Conservation (phyloP, 2,113 vertebrate genomes). For the Cryptomyrus ogoouensis region DNA sequence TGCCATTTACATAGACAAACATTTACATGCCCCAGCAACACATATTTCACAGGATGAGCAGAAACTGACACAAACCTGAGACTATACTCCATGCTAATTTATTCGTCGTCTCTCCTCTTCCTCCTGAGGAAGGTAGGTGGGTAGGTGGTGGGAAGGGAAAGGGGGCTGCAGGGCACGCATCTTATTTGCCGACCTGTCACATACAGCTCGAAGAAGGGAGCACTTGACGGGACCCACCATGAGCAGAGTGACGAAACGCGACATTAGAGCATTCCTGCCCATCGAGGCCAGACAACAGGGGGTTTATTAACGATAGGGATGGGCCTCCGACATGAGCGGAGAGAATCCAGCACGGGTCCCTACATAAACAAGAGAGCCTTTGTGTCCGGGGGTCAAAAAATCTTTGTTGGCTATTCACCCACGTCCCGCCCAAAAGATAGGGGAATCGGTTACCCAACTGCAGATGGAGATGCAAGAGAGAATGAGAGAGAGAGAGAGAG, state of each 20-base stretch:
- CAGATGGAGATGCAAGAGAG: not conserved
- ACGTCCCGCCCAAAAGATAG: constrained; percentile 26
- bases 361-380: constrained; percentile 31
- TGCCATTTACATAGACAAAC: not conserved
- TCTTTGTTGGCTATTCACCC: constrained; percentile 18
- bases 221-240: constrained; percentile 9
- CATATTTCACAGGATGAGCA: not conserved
- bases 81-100: not conserved
- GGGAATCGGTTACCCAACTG: constrained; percentile 28
- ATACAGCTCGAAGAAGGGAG: not conserved
- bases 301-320: constrained; percentile 25
- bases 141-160: not conserved
- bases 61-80: not conserved
- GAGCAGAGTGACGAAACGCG: constrained; percentile 22
- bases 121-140: not conserved
- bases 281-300: constrained; percentile 28
- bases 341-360: not conserved
- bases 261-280: constrained; percentile 25
- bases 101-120: not conserved
- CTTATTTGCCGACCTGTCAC: not conserved
- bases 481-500: not conserved
- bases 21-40: not conserved
- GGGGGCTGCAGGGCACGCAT: not conserved
- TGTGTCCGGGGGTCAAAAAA: constrained; percentile 31
- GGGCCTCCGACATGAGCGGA: constrained; percentile 25